Base-by-base conservation (phyloP, 1,140 invertebrate species). In the Caenorhabditis latens region DNA sequence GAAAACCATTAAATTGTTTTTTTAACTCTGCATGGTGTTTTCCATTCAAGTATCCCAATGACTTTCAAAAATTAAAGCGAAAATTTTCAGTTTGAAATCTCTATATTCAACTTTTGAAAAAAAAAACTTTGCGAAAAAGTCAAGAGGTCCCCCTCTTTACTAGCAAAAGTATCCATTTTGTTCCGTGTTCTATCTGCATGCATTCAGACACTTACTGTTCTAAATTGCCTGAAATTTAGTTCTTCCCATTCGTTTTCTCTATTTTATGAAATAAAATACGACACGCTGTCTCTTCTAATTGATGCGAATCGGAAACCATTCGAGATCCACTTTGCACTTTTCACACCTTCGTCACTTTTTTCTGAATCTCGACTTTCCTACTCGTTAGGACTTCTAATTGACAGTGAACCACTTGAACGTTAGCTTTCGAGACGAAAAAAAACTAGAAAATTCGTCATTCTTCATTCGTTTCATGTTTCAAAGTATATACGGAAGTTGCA, bases 281-380 rank as follows among this genome's bases (percentile, higher is more conserved):
- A 79, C 71, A 32, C 71, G 8, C 46, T 79, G 13, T 79, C 40
- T 43, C 24, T 42, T 7, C 61, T 79, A 79, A 79, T 79, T 79
- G 71, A 79, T 79, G 71, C 21, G 46, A 79, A 79, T 79, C 71
- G 71, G 71, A 79, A 79, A 79, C 71, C 46, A 48, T 79, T 79
- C 71, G 46, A 79, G 21, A 79, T 21, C 21, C 46, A 50, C 46
- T 79, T 53, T 50, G 46, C 71, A 4, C 71, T 79, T 71, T 79
- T 79, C 43, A 79, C 71, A 79, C 71, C 46, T 79, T 71, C 65
- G 14, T n/a, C 42, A 71, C 40, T 65, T 65, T 9, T 46, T 19
- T 7, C 19, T 9, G 32, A 32, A 32, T 32, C 32, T 32, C 32
- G 32, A 32, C 32, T 32, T 32, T 32, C 32, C 50, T 11, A 53